Base-by-base conservation (phyloP, 2,888 invertebrate species). In the Dicranocentrus wangi region DNA sequence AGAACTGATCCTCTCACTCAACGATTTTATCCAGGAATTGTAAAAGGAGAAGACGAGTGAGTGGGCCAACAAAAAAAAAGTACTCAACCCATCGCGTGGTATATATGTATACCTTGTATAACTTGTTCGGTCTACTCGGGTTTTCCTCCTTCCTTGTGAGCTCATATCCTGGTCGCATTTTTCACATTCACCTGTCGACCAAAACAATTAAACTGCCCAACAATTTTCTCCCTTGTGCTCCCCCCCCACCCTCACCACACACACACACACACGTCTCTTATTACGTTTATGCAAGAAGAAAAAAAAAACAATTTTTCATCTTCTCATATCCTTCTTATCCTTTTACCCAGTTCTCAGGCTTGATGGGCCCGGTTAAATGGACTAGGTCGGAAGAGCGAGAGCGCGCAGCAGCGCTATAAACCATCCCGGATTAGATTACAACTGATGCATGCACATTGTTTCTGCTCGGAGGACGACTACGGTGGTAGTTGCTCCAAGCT, bases 171-270 rank as follows among this genome's bases (percentile, higher is more conserved):
- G 53, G 53, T 65, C 76, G 66, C 82, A 82, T 84, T 84, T 84
- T 84, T 82, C 82, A 82, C 73, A 71, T 81, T 70, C 79, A 69
- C 84, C 78, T 84, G 82, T 82, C 78, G 69, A 66, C 71, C 53
- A 61, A 80, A 82, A 82, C 80, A 82, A 82, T 82, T 82, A 82
- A 82, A 81, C 55, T 71, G 66, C 68, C 68, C 72, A 77, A 78
- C 32, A 66, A 78, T 60, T 80, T 69, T 69, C 55, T 53, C 51
- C 21, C 53, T 42, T 58, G 15, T 28, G 10, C 43, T 71, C 60
- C 28, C 28, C n/a, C n/a, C n/a, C n/a, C n/a, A n/a, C n/a, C 17
- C 28, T 27, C 60, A 15, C 23, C 7, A 27, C 23, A 27, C 23
- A 39, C 39, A 3, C 23, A n/a, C n/a, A n/a, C n/a, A n/a, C n/a